Conservation (phyloP, 2,888 invertebrate species). For the Charanyca ferruginea region DNA sequence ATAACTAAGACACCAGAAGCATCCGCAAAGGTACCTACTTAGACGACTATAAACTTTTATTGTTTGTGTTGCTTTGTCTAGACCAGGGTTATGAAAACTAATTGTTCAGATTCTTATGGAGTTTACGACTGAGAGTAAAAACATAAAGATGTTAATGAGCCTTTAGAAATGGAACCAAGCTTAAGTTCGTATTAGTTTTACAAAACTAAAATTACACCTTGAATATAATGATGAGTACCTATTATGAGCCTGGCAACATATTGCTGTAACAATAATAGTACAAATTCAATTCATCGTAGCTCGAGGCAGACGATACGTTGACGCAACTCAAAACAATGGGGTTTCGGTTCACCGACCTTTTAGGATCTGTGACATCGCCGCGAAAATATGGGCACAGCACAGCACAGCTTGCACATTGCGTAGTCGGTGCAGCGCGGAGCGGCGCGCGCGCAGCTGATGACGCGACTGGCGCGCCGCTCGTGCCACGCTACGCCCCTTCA, state of each 20-base stretch:
- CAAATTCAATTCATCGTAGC: conserved; percentile 86
- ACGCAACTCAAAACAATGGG: conserved; percentile 89
- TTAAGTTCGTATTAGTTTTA: conserved; percentile 68
- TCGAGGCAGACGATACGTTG: conserved; percentile 87
- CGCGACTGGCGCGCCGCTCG: conserved; percentile 83
- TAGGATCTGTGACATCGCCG: conserved; percentile 87
- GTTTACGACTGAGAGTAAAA: conserved; percentile 28
- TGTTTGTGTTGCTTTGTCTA: conserved; percentile 16
- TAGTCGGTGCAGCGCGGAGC: conserved; percentile 63
- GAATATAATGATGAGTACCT: conserved; percentile 73
- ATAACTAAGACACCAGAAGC: conserved; percentile 31
- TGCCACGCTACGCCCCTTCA: conserved; percentile 84
- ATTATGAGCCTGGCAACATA: conserved; percentile 80
- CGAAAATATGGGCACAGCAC: conserved; percentile 86
- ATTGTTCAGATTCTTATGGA: conserved; percentile 12
- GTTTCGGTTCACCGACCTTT: conserved; percentile 89
- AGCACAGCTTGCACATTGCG: conserved; percentile 76
- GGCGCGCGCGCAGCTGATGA: conserved; percentile 70
- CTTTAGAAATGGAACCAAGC: conserved; percentile 17
- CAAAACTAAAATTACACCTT: conserved; percentile 68
- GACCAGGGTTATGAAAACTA: conserved; percentile 20
- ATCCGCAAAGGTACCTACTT: conserved; percentile 1
- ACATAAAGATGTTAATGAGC: conserved; percentile 5
- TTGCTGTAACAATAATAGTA: conserved; percentile 82
- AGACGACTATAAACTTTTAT: conserved; percentile 10